These are phyloP conservation scores for Aelia acuminata DNA, from an alignment of 2,888 invertebrate species.

Conservation along the genomic window DNA sequence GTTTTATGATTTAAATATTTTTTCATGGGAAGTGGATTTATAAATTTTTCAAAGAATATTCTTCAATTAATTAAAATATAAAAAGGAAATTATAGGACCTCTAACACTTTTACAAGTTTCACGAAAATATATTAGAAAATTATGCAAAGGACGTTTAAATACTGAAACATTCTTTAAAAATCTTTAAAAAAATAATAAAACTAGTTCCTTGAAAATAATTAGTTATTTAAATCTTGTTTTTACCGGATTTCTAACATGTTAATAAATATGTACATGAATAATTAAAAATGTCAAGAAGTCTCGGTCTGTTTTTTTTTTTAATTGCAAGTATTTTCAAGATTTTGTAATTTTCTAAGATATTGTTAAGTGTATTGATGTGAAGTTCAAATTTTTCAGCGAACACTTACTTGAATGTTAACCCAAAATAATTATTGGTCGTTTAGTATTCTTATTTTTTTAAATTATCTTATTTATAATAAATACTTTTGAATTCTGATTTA, in stretches of 20 bases:
- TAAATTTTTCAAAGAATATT: too few relatives aligned
- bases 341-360: neutral
- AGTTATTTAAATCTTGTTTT: conserved; percentile 34
- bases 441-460: too few relatives aligned
- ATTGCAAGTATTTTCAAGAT: neutral
- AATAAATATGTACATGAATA: conserved; percentile 25
- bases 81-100: neutral
- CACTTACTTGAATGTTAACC: too few relatives aligned
- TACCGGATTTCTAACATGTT: neutral
- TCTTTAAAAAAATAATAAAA: conserved; percentile 13
- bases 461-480: too few relatives aligned
- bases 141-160: neutral
- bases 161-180: neutral
- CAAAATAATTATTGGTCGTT: too few relatives aligned
- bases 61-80: neutral
- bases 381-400: too few relatives aligned
- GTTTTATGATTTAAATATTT: too few relatives aligned
- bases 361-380: neutral
- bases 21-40: too few relatives aligned
- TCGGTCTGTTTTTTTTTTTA: neutral
- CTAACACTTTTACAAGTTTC: neutral
- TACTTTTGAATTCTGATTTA: too few relatives aligned
- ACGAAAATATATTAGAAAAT: neutral
- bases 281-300: neutral
- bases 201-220: neutral